Percentiles rank a stretch among this genome's conserved stretches.
Conservation (phyloP, 2,888 invertebrate genomes). For the Melikaiella ostensackeni region DNA sequence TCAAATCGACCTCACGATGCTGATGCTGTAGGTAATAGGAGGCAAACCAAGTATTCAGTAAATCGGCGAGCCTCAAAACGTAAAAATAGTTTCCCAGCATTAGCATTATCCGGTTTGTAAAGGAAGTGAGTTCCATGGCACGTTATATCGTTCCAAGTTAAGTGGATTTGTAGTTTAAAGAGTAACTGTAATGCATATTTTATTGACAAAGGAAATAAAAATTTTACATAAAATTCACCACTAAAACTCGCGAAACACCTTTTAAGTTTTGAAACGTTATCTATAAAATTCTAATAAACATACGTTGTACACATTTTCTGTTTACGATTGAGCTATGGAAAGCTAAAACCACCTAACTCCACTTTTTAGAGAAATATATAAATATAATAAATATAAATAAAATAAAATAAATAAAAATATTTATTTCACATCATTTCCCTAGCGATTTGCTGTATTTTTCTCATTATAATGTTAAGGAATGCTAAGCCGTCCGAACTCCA, state of each 20-base stretch:
- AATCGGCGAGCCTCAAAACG: conserved; percentile 48
- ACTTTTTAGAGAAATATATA: too few species aligned
- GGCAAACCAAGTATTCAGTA: conserved; percentile 42
- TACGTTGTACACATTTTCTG: too few species aligned
- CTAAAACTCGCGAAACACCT: not conserved
- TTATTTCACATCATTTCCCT: too few species aligned
- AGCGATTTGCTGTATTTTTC: too few species aligned
- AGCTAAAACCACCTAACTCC: too few species aligned
- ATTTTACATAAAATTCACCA: not conserved
- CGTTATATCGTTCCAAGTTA: conserved; percentile 2
- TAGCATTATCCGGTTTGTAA: conserved; percentile 57
- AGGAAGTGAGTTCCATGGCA: conserved; percentile 49
- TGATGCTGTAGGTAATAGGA: conserved; percentile 26
- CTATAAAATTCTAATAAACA: not conserved
- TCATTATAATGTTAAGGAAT: too few species aligned
- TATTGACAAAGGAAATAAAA: not conserved
- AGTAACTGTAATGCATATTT: not conserved
- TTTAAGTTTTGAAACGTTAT: not conserved
- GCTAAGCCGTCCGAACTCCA: too few species aligned
- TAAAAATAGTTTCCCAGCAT: conserved; percentile 64
- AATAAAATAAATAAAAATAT: too few species aligned
- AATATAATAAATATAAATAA: too few species aligned
- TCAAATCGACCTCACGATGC: conserved; percentile 42
- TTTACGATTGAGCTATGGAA: too few species aligned
- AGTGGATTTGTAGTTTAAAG: conserved; percentile 21